Conservation (phyloP, 2,113 vertebrate genomes). For the Delphinus delphis region DNA sequence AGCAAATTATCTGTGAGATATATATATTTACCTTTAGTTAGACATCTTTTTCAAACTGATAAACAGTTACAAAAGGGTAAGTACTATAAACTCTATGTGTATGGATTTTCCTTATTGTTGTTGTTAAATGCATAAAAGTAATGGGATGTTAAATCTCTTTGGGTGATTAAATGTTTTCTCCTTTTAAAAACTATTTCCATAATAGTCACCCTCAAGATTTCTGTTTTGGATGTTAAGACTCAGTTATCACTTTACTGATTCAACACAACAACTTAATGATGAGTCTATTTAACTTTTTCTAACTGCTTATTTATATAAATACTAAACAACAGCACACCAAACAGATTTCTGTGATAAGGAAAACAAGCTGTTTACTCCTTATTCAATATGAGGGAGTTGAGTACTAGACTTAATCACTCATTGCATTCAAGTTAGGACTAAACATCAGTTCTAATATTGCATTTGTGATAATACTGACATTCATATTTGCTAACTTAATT, state of each 20-base stretch:
- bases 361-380: conserved; percentile 30
- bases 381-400: background rate
- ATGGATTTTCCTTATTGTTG: background rate
- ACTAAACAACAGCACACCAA: background rate
- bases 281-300: background rate
- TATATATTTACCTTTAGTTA: background rate
- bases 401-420: conserved; percentile 26
- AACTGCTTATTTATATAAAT: conserved; percentile 4
- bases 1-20: background rate
- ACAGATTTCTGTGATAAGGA: background rate
- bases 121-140: background rate
- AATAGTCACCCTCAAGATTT: conserved; percentile 5
- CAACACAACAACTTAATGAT: background rate
- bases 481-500: conserved; percentile 62
- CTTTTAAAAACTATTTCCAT: background rate
- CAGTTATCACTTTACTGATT: conserved; percentile 11
- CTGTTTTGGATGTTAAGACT: background rate
- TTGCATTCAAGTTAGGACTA: background rate
- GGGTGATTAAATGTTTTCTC: background rate
- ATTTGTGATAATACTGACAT: conserved; percentile 41
- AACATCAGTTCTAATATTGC: conserved; percentile 41
- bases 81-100: background rate
- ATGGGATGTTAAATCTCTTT: background rate
- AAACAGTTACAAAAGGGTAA: background rate
- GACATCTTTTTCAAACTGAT: conserved; percentile 1